phyloP scores from a whole-genome alignment of 2,888 invertebrate genomes.

The Caenorhabditis auriculariae region DNA sequence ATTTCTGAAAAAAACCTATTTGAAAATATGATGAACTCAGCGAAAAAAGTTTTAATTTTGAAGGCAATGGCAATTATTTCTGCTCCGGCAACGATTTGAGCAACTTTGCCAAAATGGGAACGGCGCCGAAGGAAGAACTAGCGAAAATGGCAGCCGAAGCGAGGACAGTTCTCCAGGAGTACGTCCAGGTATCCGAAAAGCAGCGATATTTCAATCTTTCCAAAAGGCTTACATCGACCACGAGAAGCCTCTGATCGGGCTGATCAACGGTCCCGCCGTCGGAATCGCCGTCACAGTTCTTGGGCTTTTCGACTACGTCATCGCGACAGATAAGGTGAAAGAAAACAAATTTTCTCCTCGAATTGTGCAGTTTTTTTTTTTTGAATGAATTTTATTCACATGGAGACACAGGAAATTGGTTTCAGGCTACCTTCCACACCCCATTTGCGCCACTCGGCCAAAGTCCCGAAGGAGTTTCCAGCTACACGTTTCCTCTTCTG shows the following conservation, averaged over 20 bases:
- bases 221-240: conserved; percentile 76
- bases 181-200: conserved; percentile 36
- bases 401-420: too few relatives aligned
- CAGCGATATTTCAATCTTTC: neutral
- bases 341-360: neutral
- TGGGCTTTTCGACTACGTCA: conserved; percentile 83
- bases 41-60: neutral
- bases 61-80: conserved; percentile 75
- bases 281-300: conserved; percentile 85
- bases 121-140: conserved; percentile 37
- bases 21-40: too few relatives aligned
- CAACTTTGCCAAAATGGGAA: conserved; percentile 63
- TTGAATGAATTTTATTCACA: too few relatives aligned
- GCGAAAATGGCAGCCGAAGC: conserved; percentile 47
- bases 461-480: conserved; percentile 85
- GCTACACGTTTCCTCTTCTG: conserved; percentile 80
- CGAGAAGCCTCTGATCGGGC: conserved; percentile 82
- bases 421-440: conserved; percentile 81
- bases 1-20: too few relatives aligned
- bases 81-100: conserved; percentile 81
- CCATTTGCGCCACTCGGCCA: conserved; percentile 85
- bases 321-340: conserved; percentile 75
- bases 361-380: neutral
- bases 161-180: conserved; percentile 45
- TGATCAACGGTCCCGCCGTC: conserved; percentile 91